Base-by-base conservation (phyloP, 2,113 vertebrate species). In the Lophotis ruficrista region DNA sequence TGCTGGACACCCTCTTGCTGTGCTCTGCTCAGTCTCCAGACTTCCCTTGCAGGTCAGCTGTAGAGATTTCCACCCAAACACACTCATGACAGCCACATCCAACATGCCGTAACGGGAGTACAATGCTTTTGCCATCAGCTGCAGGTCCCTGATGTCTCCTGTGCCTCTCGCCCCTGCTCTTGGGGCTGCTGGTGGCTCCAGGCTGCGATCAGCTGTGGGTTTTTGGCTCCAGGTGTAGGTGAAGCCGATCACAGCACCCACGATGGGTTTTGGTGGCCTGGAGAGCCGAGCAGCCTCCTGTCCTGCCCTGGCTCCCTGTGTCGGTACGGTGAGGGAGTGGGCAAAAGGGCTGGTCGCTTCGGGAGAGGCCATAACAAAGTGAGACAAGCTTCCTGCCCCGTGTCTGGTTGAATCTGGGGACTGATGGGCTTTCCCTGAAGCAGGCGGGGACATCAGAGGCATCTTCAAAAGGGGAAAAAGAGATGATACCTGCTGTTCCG, bases 221-320 rank as follows among this genome's bases (percentile, higher is more conserved):
- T 68, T 72, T 15, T 56, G 20, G 37, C 14, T 84, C 14, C 6
- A 22, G 41, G 17, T 24, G 30, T 17, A 30, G 64, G 17, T 20
- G 22, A 70, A 48, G 53, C 17, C 35, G 23, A 38, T 50, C 33
- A n/a, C n/a, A 53, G 61, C 47, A 53, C 7, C 10, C 1, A 0
- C 13, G 45, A 41, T 41, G 28, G 60, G 28, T 22, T 11, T 43
- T 15, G 72, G 61, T 64, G 68, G 68, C 18, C 45, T 13, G 72
- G 60, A 61, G 62, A 75, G 75, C 38, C 48, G 37, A 62, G 77
- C 54, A 83, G 71, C 23, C 43, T 33, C 54, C 43, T 11, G 10
- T 35, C 38, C 45, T 56, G 51, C 43, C 27, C 76, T 51, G 2
- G 0, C 2, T 35, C 47, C 30, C n/a, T 0, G 1, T 5, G 10